Evolutionary conservation across 2,797 vertebrate genomes (phyloP), one percentile per base, ranked within the genome.

Genomic region (Onychomys torridus): DNA sequence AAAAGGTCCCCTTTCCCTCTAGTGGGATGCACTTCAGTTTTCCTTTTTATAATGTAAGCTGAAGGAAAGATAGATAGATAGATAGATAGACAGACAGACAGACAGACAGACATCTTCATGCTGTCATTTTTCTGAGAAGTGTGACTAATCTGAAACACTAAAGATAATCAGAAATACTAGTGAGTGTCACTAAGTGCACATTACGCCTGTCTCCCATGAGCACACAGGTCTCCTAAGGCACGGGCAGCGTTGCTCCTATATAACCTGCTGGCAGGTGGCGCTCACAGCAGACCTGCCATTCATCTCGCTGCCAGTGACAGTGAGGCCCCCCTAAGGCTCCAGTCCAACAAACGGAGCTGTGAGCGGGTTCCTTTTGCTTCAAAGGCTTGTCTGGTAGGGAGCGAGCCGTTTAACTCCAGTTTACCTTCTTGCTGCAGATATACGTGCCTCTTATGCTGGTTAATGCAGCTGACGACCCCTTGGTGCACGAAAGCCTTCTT

Each of bases 401-500:
- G 46, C 23, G 9, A 0, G 3, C 27, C 1, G 0, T 73, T 83
- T 6, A 76, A 12, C 95, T 25, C n/a, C 11, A 0, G 59, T 40
- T 40, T 89, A 7, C 77, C 94, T 97, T 94, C 82, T 86, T 49
- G 32, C n/a, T 97, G 63, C 98, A 99, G 99, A 99, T 99, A 81
- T 98, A 99, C 27, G 99, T 99, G 98, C 99, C 99, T 86, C 99
- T 99, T 98, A 98, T 99, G 98, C 98, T 99, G 96, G 99, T 99
- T 83, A 99, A 99, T 97, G 99, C 99, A 89, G 99, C 99, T 89
- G 99, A 99, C 87, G 99, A 99, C 97, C 99, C 99, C 40, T 98
- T 99, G 96, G 99, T 99, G 93, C 99, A 99, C 82, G 98, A 99
- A 79, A 99, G 99, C 32, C 99, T 99, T 96, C 99, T 99, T 63